Evolutionary conservation across 1,140 invertebrate species (phyloP), one percentile per base, ranked within the genome.

Genomic region (Nymphalis io): DNA sequence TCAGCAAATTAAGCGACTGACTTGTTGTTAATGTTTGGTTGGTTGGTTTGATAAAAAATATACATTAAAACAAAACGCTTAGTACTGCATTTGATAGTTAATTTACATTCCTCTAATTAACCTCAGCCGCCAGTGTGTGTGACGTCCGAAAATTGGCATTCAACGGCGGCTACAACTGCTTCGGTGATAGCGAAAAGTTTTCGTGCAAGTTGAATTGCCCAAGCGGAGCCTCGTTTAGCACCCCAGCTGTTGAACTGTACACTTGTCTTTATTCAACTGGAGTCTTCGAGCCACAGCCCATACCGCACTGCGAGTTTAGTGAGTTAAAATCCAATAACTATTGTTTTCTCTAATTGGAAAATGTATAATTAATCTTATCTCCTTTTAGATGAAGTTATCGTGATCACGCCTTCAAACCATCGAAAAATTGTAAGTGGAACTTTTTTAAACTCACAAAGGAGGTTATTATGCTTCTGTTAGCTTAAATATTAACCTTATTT

Each of bases 221-320:
- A 5, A 53, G 84, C 40, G 94, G 94, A 6, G 91, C 94, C 23
- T 77, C 88, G 20, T 95, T 95, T 76, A 93, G 94, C 53, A 93
- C 92, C 3, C 78, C 93, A 0, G 93, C 95, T 3, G 93, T 94
- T 0, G 68, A 93, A 0, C 66, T 90, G 2, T 97, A 97, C 84
- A 93, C 87, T 18, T 98, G 97, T 79, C 79, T 81, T 2, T 97
- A 96, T 73, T 90, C 93, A 10, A 93, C 90, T 8, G 96, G 96
- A 0, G 70, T 89, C 4, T 98, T 95, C 84, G 74, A 91, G 42
- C 96, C 96, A 0, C 89, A 92, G 13, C 94, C 94, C 0, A 91
- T 96, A 61, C 97, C 97, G 8, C 94, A 95, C 70, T 98, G 97
- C 78, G 89, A 95, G 15, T 94, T 93, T 73, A 92, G 95, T 95